These are phyloP conservation scores for Brotula barbata DNA, from an alignment of 2,797 vertebrate genomes.

Conservation along the genomic window DNA sequence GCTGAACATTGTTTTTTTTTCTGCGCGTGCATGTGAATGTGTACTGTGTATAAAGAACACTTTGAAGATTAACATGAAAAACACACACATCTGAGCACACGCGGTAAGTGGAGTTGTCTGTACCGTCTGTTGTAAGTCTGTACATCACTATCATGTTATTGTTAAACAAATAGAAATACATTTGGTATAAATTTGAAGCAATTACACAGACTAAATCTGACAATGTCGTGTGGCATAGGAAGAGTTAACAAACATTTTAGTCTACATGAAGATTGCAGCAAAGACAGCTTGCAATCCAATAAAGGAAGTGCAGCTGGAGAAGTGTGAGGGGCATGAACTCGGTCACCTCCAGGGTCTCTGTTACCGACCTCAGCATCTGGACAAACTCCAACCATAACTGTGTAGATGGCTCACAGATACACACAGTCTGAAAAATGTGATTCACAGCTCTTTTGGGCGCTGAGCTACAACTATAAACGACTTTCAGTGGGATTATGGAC, in stretches of 20 bases:
- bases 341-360: constrained; percentile 23
- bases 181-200: too few species aligned
- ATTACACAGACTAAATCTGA: too few species aligned
- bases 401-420: constrained; percentile 37
- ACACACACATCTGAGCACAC: background rate
- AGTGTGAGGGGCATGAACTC: constrained; percentile 43
- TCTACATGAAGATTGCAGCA: constrained; percentile 19
- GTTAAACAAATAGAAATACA: too few species aligned
- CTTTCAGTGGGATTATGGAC: background rate
- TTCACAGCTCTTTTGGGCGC: constrained; percentile 36
- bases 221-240: background rate
- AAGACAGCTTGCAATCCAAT: constrained; percentile 27
- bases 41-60: constrained; percentile 13
- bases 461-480: constrained; percentile 7
- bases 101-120: too few species aligned
- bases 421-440: constrained; percentile 20
- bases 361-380: constrained; percentile 45
- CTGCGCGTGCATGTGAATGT: constrained; percentile 10
- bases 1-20: constrained; percentile 26
- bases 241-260: background rate
- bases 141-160: too few species aligned
- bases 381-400: constrained; percentile 31
- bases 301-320: constrained; percentile 57
- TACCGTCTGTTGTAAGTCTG: too few species aligned
- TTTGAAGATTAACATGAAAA: constrained; percentile 25